These are phyloP conservation scores for Neoaliturus tenellus DNA, from an alignment of 2,888 invertebrate species.

Conservation along the genomic window DNA sequence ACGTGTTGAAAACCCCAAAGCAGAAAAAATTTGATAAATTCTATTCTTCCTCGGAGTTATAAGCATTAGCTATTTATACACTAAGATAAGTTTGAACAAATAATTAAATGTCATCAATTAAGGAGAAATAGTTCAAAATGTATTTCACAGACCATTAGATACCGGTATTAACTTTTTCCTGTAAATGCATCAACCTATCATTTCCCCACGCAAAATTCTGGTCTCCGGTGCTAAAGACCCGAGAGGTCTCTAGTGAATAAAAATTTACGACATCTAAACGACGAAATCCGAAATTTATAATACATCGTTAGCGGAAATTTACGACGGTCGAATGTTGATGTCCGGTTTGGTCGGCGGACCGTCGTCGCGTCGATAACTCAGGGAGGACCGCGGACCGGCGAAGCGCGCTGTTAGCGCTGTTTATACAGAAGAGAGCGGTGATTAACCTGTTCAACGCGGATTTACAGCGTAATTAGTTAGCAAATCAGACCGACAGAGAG, in stretches of 20 bases:
- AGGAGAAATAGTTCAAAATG: too few species aligned
- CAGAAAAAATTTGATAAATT: too few species aligned
- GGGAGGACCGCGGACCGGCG: background rate
- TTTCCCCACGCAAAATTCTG: too few species aligned
- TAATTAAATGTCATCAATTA: too few species aligned
- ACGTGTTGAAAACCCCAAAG: too few species aligned
- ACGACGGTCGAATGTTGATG: conserved; percentile 20
- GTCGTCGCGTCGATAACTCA: background rate
- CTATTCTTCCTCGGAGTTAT: too few species aligned
- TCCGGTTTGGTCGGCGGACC: background rate
- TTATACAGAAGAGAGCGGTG: background rate
- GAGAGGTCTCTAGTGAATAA: background rate
- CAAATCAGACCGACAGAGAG: conserved; percentile 17
- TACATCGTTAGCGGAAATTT: conserved; percentile 21
- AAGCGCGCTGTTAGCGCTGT: background rate
- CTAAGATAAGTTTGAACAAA: too few species aligned
- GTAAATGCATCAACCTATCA: too few species aligned
- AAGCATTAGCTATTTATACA: too few species aligned
- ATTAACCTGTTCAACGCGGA: conserved; percentile 1
- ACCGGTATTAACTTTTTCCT: too few species aligned
- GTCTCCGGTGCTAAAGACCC: too few species aligned
- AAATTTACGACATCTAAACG: conserved; percentile 8
- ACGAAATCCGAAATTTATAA: conserved; percentile 26
- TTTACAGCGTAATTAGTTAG: conserved; percentile 26
- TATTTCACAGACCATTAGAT: too few species aligned